phyloP scores from a whole-genome alignment of 2,113 vertebrate species.

The Engystomops pustulosus region DNA sequence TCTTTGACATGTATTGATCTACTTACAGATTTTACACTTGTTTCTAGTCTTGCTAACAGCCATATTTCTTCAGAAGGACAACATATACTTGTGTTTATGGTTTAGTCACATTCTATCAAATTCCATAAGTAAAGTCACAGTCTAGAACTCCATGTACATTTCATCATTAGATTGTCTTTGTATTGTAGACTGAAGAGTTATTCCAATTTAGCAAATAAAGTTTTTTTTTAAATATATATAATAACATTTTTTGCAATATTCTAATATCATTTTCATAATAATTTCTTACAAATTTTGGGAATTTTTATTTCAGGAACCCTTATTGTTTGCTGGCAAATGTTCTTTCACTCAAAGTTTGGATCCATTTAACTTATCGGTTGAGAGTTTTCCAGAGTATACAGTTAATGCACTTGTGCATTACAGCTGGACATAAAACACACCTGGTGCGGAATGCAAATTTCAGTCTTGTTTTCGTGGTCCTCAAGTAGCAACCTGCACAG shows the following conservation, averaged over 20 bases:
- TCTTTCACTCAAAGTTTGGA: too few species aligned
- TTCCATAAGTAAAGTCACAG: background rate
- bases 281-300: too few species aligned
- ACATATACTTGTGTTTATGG: background rate
- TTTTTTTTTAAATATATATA: background rate
- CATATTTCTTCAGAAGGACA: background rate
- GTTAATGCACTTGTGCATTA: too few species aligned
- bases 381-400: too few species aligned
- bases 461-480: too few species aligned
- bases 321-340: too few species aligned
- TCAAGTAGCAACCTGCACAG: too few species aligned
- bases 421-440: too few species aligned
- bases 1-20: constrained; percentile 32
- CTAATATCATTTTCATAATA: too few species aligned
- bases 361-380: too few species aligned
- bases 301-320: too few species aligned
- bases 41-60: constrained; percentile 4
- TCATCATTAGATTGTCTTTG: background rate
- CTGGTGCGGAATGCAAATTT: too few species aligned
- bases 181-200: background rate
- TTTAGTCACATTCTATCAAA: background rate
- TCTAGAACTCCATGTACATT: background rate
- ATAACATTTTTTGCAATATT: background rate
- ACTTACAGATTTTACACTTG: constrained; percentile 3
- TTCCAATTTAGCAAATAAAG: background rate